A percentile compares a stretch with the other conserved stretches of the same genome.
phyloP scores from a whole-genome alignment of 2,888 invertebrate genomes.

The Acrobasis repandana region DNA sequence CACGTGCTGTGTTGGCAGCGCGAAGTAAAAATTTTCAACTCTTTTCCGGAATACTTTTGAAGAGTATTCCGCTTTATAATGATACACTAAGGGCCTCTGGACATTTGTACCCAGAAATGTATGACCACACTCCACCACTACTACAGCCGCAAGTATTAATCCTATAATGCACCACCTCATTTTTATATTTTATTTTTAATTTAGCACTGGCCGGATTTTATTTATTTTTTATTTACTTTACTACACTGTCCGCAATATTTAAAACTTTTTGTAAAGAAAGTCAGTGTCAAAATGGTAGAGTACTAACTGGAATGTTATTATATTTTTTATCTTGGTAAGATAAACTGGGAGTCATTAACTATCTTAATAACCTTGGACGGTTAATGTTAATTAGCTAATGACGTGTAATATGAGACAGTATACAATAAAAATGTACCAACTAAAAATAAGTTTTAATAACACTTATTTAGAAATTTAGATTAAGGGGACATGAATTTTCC shows the following conservation, averaged over 20 bases:
- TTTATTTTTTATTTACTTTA: not conserved
- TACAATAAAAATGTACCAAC: too few species aligned
- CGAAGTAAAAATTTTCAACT: constrained; percentile 53
- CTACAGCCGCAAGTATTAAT: constrained; percentile 41
- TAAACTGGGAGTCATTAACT: constrained; percentile 3
- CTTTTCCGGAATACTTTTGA: constrained; percentile 51
- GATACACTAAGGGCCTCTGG: constrained; percentile 45
- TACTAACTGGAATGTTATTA: not conserved
- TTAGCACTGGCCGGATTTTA: not conserved
- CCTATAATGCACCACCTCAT: constrained; percentile 43
- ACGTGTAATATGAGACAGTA: not conserved
- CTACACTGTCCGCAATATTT: not conserved
- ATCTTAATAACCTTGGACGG: not conserved
- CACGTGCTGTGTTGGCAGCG: constrained; percentile 39
- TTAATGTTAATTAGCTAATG: constrained; percentile 1
- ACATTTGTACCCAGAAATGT: constrained; percentile 62
- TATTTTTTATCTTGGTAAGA: constrained; percentile 5
- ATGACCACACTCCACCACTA: constrained; percentile 52
- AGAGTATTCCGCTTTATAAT: constrained; percentile 41
- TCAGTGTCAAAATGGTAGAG: not conserved
- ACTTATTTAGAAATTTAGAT: too few species aligned
- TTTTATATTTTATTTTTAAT: constrained; percentile 12
- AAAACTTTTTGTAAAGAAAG: not conserved
- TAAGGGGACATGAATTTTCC: too few species aligned
- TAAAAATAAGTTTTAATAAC: too few species aligned